phyloP scores from a whole-genome alignment of 2,113 vertebrate species.

The Loxodonta africana region DNA sequence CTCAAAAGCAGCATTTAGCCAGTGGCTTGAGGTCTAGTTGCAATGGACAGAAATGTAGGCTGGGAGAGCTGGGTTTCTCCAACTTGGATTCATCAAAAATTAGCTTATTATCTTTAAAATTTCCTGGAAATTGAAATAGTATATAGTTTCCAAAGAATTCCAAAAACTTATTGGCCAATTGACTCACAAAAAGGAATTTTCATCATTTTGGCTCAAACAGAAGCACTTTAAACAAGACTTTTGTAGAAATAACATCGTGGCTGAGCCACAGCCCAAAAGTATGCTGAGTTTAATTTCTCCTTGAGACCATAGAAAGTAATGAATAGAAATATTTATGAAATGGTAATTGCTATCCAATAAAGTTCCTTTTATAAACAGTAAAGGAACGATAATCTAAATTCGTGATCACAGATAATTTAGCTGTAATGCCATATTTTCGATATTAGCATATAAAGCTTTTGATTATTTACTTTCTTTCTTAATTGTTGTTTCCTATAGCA shows the following conservation, averaged over 20 bases:
- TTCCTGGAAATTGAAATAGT: constrained; percentile 48
- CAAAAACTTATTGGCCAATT: neutral
- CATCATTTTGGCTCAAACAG: neutral
- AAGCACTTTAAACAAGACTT: constrained; percentile 40
- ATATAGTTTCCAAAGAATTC: constrained; percentile 16
- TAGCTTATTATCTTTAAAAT: neutral
- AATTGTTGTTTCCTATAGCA: neutral
- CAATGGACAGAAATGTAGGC: neutral
- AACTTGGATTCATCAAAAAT: neutral
- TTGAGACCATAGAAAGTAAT: neutral
- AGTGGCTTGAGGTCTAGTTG: neutral
- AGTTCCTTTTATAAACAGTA: neutral
- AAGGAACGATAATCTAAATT: neutral
- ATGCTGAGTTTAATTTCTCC: neutral
- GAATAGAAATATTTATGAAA: constrained; percentile 45
- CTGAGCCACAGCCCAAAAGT: neutral
- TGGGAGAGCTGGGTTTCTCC: neutral
- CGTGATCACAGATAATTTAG: neutral
- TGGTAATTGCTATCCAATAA: constrained; percentile 2
- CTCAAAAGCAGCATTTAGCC: neutral
- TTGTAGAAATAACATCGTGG: neutral
- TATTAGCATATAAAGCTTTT: neutral
- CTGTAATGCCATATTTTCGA: neutral
- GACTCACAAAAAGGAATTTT: neutral
- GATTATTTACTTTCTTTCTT: constrained; percentile 10